Percentiles rank a stretch among this genome's conserved stretches.
These are phyloP conservation scores for Glandiceps talaboti DNA, from an alignment of 53 echinoderm and acorn worm genomes.

Conservation along the genomic window DNA sequence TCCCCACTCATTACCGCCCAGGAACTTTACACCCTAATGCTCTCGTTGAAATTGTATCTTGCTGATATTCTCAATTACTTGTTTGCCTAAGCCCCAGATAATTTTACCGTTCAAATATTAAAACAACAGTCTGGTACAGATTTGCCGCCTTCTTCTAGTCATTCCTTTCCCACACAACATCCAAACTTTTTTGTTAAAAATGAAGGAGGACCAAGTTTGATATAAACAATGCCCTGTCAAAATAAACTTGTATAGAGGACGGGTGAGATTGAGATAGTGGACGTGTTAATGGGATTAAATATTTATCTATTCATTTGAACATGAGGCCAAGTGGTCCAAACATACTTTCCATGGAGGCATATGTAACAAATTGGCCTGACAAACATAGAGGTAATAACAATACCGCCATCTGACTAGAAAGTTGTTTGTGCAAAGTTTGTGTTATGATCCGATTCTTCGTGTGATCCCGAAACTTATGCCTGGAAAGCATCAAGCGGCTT, in stretches of 20 bases:
- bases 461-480: neutral
- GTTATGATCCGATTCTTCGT: neutral
- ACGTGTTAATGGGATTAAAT: too few relatives aligned
- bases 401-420: too few relatives aligned
- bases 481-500: neutral
- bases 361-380: neutral
- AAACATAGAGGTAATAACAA: neutral
- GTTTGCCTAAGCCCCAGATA: neutral
- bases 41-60: neutral
- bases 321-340: too few relatives aligned
- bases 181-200: too few relatives aligned
- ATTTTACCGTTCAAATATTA: neutral
- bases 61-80: neutral
- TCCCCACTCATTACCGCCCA: neutral
- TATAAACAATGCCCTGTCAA: too few relatives aligned
- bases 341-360: too few relatives aligned
- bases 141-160: neutral
- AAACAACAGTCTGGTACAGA: neutral
- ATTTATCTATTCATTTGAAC: neutral
- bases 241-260: conserved; percentile 4
- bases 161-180: neutral
- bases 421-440: neutral
- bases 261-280: neutral
- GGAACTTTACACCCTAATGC: neutral
- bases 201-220: too few relatives aligned